Evolutionary conservation across 2,797 vertebrate genomes (phyloP), one percentile per base, ranked within the genome.

Genomic region (Poecile montanus): DNA sequence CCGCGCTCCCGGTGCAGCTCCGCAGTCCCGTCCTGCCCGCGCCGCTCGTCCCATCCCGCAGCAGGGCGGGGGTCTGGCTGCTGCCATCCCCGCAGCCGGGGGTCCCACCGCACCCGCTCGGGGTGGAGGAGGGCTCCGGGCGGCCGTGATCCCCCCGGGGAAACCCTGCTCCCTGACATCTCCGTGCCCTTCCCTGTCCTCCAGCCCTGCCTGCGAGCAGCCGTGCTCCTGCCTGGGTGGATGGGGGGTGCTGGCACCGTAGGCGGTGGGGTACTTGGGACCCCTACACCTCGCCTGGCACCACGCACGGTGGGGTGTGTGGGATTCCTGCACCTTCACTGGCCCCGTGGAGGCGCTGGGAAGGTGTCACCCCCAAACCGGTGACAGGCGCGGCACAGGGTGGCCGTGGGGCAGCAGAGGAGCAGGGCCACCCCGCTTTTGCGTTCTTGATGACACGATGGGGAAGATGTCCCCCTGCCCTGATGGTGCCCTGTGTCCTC

Each of bases 121-220:
- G 48, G 56, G 36, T 11, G 68, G 34, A 58, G 47, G 10, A 36
- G 77, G 34, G 74, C 79, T 47, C n/a, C 18, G 50, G 25, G 62
- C 27, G 30, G 78, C 95, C 42, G 84, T 57, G 93, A 7, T 72
- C 53, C 36, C 78, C 72, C 78, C 66, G 73, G 22, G 26, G 45
- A 57, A 44, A 10, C 20, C 51, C 53, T 2, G 47, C 25, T 66
- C 32, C 47, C 68, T 11, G 44, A 3, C 2, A 50, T 88, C 57
- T 29, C 81, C 3, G 16, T 91, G 93, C 70, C 93, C 95, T 95
- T 94, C 91, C 54, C 76, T 80, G 94, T 86, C 93, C 95, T 94
- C 95, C 72, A 87, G 73, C 77, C 51, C 7, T 3, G 14, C 53
- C 32, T 2, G 21, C 34, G 47, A 91, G 73, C 27, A 1, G 58